These are phyloP conservation scores for Pteronura brasiliensis DNA, from an alignment of 2,113 vertebrate genomes.

Conservation along the genomic window DNA sequence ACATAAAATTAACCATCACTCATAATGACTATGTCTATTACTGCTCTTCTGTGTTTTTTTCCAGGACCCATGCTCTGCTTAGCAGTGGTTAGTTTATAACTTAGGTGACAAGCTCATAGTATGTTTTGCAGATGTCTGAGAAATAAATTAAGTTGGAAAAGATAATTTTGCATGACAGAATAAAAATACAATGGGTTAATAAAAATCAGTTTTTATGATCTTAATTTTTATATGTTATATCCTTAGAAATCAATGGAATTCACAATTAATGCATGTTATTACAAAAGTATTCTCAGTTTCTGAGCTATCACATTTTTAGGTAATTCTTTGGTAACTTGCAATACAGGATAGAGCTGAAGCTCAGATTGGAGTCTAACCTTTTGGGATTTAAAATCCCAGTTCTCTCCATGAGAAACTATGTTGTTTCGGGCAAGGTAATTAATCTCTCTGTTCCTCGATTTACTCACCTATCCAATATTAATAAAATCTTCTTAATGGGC, in stretches of 20 bases:
- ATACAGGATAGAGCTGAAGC: neutral
- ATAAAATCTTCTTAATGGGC: neutral
- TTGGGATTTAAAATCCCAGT: neutral
- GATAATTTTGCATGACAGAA: neutral
- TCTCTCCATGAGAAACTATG: neutral
- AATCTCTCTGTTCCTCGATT: neutral
- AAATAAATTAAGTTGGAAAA: neutral
- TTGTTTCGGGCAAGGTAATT: neutral
- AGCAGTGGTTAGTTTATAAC: neutral
- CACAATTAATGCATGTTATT: neutral
- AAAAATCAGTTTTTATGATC: neutral
- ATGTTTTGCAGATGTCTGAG: neutral
- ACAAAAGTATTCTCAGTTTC: neutral
- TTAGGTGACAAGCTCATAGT: neutral
- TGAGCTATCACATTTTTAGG: neutral
- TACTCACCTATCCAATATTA: neutral
- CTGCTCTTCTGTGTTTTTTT: neutral
- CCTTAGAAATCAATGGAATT: neutral
- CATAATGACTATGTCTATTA: neutral
- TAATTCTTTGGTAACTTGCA: neutral
- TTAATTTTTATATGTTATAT: neutral
- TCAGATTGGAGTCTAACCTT: neutral
- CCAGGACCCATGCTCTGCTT: neutral
- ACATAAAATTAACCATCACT: neutral
- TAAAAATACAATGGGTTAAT: neutral